A percentile compares a stretch with the other conserved stretches of the same genome.
Conservation (phyloP, 2,888 invertebrate species). For the Pemphredon lugubris region DNA sequence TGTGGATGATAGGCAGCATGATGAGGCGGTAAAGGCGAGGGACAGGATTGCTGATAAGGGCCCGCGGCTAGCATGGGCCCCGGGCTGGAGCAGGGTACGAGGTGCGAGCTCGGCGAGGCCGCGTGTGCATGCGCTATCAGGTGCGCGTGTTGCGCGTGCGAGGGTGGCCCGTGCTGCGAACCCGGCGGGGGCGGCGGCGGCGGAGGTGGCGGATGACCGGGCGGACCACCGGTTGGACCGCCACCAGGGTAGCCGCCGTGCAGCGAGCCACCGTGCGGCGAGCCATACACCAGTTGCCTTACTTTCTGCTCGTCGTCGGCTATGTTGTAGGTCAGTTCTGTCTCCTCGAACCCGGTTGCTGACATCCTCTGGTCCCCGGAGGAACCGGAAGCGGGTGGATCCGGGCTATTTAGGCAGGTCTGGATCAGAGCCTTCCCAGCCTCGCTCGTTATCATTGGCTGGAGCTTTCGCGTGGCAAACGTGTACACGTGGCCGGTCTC, state of each 20-base stretch:
- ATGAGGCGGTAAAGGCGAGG: constrained; percentile 88
- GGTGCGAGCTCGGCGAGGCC: constrained; percentile 81
- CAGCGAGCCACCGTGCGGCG: constrained; percentile 85
- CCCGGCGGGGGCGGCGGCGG: constrained; percentile 83
- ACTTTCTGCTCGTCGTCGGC: constrained; percentile 98
- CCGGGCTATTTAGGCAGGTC: constrained; percentile 98
- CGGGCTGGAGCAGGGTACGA: constrained; percentile 86
- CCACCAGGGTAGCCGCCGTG: constrained; percentile 78
- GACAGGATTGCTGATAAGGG: constrained; percentile 84
- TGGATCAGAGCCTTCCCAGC: constrained; percentile 98
- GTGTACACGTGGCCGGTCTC: constrained; percentile 99
- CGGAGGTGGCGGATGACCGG: constrained; percentile 81
- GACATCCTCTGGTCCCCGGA: constrained; percentile 97
- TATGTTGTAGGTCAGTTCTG: constrained; percentile 98
- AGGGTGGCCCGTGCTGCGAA: constrained; percentile 82
- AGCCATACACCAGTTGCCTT: constrained; percentile 95
- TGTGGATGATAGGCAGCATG: constrained; percentile 84
- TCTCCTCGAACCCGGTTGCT: constrained; percentile 99
- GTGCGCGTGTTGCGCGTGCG: constrained; percentile 84
- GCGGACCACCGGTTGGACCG: constrained; percentile 66
- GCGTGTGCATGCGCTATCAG: constrained; percentile 84
- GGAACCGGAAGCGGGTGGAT: constrained; percentile 87
- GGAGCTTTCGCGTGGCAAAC: constrained; percentile 98
- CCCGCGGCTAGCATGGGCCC: constrained; percentile 87
- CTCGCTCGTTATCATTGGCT: constrained; percentile 99